These are phyloP conservation scores for Tachysurus vachellii DNA, from an alignment of 2,113 vertebrate genomes.

Conservation along the genomic window DNA sequence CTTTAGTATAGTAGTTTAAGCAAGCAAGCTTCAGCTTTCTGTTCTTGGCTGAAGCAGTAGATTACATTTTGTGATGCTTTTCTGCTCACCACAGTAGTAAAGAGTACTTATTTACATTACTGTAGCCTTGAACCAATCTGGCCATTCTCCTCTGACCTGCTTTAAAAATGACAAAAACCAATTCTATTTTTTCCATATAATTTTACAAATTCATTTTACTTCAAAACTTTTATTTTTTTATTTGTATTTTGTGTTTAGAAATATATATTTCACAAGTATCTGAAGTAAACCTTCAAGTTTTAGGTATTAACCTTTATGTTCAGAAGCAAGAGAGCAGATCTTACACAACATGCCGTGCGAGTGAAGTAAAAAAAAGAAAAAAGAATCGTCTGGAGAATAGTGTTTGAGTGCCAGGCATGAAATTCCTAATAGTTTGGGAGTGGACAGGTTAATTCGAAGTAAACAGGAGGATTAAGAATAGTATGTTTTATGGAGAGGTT, in stretches of 20 bases:
- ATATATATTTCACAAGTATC: background rate
- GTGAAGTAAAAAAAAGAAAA: conserved; percentile 4
- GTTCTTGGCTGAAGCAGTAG: background rate
- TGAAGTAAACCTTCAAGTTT: background rate
- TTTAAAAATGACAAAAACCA: background rate
- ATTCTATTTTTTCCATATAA: background rate
- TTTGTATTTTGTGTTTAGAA: background rate
- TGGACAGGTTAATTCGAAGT: conserved; percentile 1
- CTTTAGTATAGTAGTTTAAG: background rate
- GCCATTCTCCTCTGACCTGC: background rate
- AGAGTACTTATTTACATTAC: background rate
- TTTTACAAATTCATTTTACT: background rate
- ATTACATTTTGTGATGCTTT: background rate
- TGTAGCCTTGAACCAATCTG: background rate
- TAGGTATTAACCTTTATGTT: background rate
- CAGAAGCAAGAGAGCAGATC: background rate
- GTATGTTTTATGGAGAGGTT: background rate
- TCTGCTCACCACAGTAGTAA: background rate
- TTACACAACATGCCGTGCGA: conserved; percentile 16
- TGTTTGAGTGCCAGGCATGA: conserved; percentile 8
- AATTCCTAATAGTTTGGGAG: conserved; percentile 16
- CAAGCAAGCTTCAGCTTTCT: background rate
- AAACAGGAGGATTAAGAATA: background rate
- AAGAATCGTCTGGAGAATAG: background rate
- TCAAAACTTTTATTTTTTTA: no score